phyloP scores from a whole-genome alignment of 2,888 invertebrate genomes.

The Mayetiola destructor region DNA sequence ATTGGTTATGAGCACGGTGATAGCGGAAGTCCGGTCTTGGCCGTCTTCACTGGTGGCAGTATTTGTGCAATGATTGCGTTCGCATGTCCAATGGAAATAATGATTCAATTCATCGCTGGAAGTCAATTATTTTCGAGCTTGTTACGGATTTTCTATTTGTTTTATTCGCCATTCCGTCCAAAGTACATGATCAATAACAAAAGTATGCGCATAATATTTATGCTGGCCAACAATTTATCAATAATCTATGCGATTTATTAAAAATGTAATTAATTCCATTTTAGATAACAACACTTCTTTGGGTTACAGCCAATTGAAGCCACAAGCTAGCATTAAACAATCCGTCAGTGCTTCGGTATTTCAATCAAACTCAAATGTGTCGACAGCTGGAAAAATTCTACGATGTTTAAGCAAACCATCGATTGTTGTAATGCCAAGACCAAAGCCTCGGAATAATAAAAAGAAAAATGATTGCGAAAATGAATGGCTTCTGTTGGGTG shows the following conservation, averaged over 20 bases:
- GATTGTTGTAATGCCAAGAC: slow-evolving; percentile 20
- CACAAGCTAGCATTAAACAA: slow-evolving; percentile 24
- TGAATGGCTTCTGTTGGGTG: slow-evolving; percentile 34
- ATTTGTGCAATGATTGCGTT: slow-evolving; percentile 42
- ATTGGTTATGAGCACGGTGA: slow-evolving; percentile 39
- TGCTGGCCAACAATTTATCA: neutral
- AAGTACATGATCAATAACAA: slow-evolving; percentile 29
- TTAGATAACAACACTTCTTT: slow-evolving; percentile 30
- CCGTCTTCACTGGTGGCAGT: slow-evolving; percentile 41
- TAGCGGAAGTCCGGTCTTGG: slow-evolving; percentile 42
- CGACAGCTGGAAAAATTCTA: slow-evolving; percentile 3
- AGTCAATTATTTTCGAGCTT: slow-evolving; percentile 30
- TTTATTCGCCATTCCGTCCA: slow-evolving; percentile 33
- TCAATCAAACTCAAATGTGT: neutral
- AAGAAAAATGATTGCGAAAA: slow-evolving; percentile 31
- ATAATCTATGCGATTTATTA: neutral
- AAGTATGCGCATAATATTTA: slow-evolving; percentile 22
- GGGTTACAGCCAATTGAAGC: slow-evolving; percentile 31
- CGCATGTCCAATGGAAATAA: slow-evolving; percentile 40
- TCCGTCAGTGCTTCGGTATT: neutral
- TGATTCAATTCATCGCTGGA: slow-evolving; percentile 36
- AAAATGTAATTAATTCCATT: slow-evolving; percentile 6
- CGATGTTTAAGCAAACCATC: slow-evolving; percentile 16
- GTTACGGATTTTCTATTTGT: slow-evolving; percentile 31
- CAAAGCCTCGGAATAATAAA: slow-evolving; percentile 24